Conservation (phyloP, 53 echinoderm and acorn worm genomes). For the Mesocentrotus franciscanus region DNA sequence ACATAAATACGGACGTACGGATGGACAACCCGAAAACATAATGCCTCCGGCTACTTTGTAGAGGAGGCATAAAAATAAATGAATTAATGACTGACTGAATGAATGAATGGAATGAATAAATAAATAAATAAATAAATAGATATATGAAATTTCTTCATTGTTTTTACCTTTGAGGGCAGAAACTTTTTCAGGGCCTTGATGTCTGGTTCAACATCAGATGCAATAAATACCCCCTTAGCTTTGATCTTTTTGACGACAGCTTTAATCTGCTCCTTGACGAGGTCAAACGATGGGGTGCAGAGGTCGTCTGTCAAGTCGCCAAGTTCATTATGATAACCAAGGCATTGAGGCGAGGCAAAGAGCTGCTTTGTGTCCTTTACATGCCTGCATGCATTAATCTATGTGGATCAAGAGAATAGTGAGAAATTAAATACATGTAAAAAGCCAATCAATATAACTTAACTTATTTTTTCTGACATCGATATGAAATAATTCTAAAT, state of each 20-base stretch:
- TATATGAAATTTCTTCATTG: background rate
- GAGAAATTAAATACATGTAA: background rate
- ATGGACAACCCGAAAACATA: too few species aligned
- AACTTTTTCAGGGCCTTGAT: slow-evolving; percentile 67
- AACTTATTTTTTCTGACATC: too few species aligned
- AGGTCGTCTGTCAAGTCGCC: slow-evolving; percentile 83
- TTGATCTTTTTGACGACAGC: slow-evolving; percentile 81
- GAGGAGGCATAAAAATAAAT: too few species aligned
- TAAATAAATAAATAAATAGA: too few species aligned
- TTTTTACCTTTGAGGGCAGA: slow-evolving; percentile 60
- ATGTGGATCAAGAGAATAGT: background rate
- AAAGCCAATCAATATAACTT: background rate
- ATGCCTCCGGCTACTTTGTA: too few species aligned
- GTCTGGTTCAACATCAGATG: slow-evolving; percentile 83
- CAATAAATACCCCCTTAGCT: slow-evolving; percentile 90
- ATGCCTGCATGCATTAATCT: slow-evolving; percentile 86
- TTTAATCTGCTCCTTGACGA: slow-evolving; percentile 79
- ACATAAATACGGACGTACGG: too few species aligned
- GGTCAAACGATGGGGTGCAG: slow-evolving; percentile 73
- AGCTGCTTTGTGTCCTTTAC: slow-evolving; percentile 71
- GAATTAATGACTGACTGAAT: too few species aligned
- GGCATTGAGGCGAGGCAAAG: slow-evolving; percentile 96
- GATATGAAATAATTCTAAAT: too few species aligned
- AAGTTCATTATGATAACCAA: slow-evolving; percentile 86
- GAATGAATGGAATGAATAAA: too few species aligned